These are phyloP conservation scores for Sepioteuthis lessoniana DNA, from an alignment of 2,888 invertebrate genomes.

Conservation along the genomic window DNA sequence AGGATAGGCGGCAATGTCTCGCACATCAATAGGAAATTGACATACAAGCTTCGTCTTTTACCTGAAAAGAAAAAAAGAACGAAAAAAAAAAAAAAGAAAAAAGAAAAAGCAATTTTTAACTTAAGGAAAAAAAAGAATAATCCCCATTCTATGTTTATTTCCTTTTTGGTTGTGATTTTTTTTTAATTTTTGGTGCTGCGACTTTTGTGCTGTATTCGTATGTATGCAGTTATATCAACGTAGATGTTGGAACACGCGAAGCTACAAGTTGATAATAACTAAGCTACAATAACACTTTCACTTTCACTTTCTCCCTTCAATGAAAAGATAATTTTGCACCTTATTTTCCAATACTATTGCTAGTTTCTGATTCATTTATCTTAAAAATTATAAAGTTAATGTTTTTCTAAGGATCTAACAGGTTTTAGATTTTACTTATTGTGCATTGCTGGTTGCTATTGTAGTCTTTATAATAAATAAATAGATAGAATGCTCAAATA, in stretches of 20 bases:
- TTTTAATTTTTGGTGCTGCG: neutral
- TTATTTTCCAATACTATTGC: neutral
- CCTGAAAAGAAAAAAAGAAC: neutral
- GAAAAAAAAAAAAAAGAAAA: too few relatives aligned
- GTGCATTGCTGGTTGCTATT: neutral
- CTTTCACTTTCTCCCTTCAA: neutral
- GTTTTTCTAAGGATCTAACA: neutral
- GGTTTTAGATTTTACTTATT: too few relatives aligned
- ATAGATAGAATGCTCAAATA: neutral
- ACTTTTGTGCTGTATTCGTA: conserved; percentile 25
- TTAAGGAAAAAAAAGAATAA: neutral
- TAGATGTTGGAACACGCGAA: conserved; percentile 46
- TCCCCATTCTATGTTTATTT: neutral
- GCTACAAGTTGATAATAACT: conserved; percentile 25
- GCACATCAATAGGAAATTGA: neutral
- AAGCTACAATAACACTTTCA: neutral
- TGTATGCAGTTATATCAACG: conserved; percentile 16
- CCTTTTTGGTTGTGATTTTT: conserved; percentile 34
- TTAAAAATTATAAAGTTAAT: neutral
- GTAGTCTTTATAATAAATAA: neutral
- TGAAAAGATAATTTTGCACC: neutral
- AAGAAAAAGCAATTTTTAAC: neutral
- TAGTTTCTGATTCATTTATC: neutral
- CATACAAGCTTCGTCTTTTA: neutral
- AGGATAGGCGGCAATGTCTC: conserved; percentile 12